phyloP scores from a whole-genome alignment of 2,113 vertebrate genomes.

The Grammomys dolichurus region DNA sequence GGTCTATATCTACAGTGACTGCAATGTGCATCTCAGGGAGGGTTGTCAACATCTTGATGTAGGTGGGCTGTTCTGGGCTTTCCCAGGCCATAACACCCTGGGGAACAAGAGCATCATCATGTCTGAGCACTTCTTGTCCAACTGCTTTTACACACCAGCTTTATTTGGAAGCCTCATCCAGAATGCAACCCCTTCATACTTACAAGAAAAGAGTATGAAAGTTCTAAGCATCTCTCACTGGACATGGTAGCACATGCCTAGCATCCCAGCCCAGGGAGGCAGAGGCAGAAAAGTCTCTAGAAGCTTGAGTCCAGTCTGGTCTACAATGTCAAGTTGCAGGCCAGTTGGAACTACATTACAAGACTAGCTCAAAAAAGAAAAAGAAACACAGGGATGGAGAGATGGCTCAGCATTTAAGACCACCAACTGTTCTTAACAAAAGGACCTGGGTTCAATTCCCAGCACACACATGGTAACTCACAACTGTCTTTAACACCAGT shows the following conservation, averaged over 20 bases:
- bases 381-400: background rate
- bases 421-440: no score
- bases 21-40: conserved; percentile 10
- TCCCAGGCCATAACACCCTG: conserved; percentile 37
- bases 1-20: background rate
- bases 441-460: no score
- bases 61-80: background rate
- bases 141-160: background rate
- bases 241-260: background rate
- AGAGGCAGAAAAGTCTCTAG: background rate
- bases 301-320: no score
- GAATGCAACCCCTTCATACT: background rate
- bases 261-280: background rate
- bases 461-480: no score
- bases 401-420: no score
- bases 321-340: no score
- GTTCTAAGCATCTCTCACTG: background rate
- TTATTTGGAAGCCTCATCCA: background rate
- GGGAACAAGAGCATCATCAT: background rate
- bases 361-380: no score
- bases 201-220: background rate
- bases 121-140: background rate
- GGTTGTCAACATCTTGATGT: background rate
- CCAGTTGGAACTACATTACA: no score
- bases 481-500: no score